phyloP scores from a whole-genome alignment of 2,113 vertebrate genomes.

The Axis porcinus region DNA sequence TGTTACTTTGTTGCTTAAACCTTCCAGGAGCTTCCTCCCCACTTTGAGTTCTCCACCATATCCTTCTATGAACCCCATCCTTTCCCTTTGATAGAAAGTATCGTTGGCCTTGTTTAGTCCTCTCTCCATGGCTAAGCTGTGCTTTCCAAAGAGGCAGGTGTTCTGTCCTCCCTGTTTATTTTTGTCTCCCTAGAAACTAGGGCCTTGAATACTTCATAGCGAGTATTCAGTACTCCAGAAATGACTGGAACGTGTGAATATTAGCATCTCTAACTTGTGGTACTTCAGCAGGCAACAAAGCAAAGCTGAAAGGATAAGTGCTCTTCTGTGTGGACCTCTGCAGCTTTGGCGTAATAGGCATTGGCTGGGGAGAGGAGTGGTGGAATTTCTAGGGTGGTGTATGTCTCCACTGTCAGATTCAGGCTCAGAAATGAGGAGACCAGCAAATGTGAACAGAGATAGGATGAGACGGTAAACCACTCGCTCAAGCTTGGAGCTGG shows the following conservation, averaged over 20 bases:
- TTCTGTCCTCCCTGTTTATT: background rate
- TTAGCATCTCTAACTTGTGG: background rate
- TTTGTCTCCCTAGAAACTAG: background rate
- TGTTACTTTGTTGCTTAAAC: background rate
- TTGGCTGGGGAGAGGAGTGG: background rate
- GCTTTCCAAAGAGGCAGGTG: background rate
- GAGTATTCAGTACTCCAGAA: background rate
- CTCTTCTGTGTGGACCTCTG: background rate
- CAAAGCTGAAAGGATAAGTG: background rate
- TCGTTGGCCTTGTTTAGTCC: background rate
- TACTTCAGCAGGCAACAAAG: background rate
- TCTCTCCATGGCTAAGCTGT: background rate
- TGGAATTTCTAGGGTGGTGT: background rate
- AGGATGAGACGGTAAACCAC: background rate
- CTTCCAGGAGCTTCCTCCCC: background rate
- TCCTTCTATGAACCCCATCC: background rate
- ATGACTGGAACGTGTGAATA: background rate
- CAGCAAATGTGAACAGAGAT: background rate
- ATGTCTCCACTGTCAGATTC: background rate
- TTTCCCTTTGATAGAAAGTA: background rate
- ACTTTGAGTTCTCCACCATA: background rate
- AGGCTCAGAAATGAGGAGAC: background rate
- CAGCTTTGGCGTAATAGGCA: background rate
- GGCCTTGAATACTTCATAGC: background rate
- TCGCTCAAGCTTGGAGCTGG: background rate